Evolutionary conservation across 2,113 vertebrate species (phyloP), one percentile per base, ranked within the genome.

Genomic region (Suncus etruscus): DNA sequence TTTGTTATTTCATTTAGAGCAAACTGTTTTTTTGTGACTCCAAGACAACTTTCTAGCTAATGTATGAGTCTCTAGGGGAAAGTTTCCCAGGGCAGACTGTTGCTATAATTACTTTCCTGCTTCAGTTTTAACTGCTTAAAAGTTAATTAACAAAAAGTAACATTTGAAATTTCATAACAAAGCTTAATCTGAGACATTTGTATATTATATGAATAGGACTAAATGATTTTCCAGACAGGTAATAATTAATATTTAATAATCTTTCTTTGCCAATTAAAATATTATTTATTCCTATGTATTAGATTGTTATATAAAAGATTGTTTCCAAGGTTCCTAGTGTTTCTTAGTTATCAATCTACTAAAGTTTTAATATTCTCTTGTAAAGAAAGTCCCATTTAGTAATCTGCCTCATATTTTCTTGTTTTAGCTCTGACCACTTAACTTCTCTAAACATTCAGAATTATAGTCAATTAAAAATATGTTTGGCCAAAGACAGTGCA

Each of bases 11-110:
- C 47, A 91, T 45, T 78, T 86, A 50, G 11, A 18, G 18, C 12
- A 82, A 11, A 80, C n/a, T 83, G 24, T 31, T 88, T 84, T 80
- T 54, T 88, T 51, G 15, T 50, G 54, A 77, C 31, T 83, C 83
- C 48, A 79, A 82, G 72, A 83, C 54, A 31, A 20, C 47, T 84
- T 80, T 51, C 69, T 27, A 91, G 54, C 6, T 27, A 74, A 61
- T 87, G 11, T 39, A 50, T 9, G 50, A 66, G 29, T 68, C 31
- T 58, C n/a, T 74, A 24, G 39, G 39, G 18, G 16, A 1, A 87
- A 11, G n/a, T 10, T 0, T 85, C 8, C 54, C 18, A 50, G 25
- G 45, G 0, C 1, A 47, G 15, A 74, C 50, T 25, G 11, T 3
- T 25, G 12, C 76, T 70, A 86, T 50, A 31, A 4, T 50, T n/a